These are phyloP conservation scores for Anomalospiza imberbis DNA, from an alignment of 2,797 vertebrate species.

Conservation along the genomic window DNA sequence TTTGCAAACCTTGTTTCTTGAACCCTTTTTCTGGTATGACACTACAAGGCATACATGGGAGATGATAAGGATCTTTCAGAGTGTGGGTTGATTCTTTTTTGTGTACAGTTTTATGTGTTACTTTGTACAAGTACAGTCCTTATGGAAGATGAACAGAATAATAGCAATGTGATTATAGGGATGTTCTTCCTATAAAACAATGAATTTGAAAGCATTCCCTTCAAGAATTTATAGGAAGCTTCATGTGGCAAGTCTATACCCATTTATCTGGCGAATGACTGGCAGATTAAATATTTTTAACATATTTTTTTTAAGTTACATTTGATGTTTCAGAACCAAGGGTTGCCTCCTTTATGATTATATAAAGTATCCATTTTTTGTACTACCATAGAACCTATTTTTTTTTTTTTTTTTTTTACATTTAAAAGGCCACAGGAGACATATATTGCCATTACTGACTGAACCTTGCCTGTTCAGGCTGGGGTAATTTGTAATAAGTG, in stretches of 20 bases:
- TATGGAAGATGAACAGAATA: neutral
- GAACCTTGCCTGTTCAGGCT: neutral
- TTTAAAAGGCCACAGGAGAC: neutral
- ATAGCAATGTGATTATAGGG: neutral
- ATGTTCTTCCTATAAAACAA: neutral
- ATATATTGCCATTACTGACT: neutral
- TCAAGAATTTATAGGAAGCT: neutral
- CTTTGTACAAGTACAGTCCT: neutral
- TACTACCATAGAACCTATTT: neutral
- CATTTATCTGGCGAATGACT: neutral
- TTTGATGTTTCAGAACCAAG: neutral
- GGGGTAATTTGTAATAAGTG: neutral
- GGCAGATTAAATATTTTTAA: neutral
- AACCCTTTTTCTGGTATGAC: neutral
- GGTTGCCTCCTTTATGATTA: neutral
- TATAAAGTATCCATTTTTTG: neutral
- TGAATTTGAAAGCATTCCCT: neutral
- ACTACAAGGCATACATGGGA: neutral
- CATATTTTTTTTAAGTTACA: neutral
- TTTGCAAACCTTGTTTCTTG: neutral
- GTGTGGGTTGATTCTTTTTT: neutral
- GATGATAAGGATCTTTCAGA: neutral
- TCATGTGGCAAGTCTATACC: neutral
- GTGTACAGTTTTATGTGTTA: neutral
- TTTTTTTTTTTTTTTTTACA: neutral